Base-by-base conservation (phyloP, 2,888 invertebrate species). In the Leptopilina syphax region DNA sequence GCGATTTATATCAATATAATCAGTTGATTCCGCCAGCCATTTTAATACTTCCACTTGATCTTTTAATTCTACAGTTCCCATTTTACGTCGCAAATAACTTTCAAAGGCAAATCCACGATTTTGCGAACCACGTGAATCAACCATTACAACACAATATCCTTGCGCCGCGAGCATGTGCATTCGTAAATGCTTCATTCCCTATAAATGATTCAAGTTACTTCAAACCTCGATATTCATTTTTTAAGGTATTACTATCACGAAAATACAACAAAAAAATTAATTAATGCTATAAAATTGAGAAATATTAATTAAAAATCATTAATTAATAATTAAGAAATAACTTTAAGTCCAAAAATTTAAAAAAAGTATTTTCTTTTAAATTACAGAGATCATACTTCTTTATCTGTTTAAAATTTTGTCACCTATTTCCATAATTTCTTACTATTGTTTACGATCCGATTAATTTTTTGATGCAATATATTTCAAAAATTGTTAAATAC, bases 1-100 rank as follows among this genome's bases (percentile, higher is more conserved):
- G 70, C 99, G 94, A 85, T 94, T 95, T 94, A 98, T 94, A 91
- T 99, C 99, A 83, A 99, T 97, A 87, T 96, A 98, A 66, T 96
- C 96, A 4, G 96, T 94, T 84, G 95, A 95, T 83, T 96, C 96
- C 0, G 97, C 95, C 79, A 99, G 92, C 95, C 96, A 96, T 85
- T 95, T 95, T 76, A 99, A 92, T 0, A 98, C 98, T 93, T 99
- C 98, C 3, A 98, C 97, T 94, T 99, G 99, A 92, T 99, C 99
- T 65, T 96, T 95, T 76, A 99, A 92, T 90, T 99, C 99, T 3
- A 98, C 97, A 47, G 96, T 97, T 0, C 99, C 99, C 96, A 99
- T 96, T 91, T 96, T 95, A 78, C 96, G 95, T 88, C 96, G 95
- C 83, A 99, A 95, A 89, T 98, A 96, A 79, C 96, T 96, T 92